Evolutionary conservation across 92 coral and sea anemone genomes (phyloP), one percentile per base, ranked within the genome.

Genomic region (Epizoanthus ramosus): DNA sequence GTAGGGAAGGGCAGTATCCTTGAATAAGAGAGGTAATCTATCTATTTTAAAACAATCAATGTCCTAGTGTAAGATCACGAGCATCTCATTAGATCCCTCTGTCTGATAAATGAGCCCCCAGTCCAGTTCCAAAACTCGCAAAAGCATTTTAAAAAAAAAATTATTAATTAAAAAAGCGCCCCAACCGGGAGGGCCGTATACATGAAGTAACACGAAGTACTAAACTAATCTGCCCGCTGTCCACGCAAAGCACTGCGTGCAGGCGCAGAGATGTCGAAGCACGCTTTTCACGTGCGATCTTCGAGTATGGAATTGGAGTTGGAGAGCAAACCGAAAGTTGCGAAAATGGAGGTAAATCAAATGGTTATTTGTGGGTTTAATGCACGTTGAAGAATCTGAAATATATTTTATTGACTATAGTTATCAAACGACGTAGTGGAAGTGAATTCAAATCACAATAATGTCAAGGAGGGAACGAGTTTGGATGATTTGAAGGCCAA

Each of bases 261-360:
- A 85, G 94, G 92, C 94, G 79, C 94, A 72, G 21, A 65, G 14
- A 56, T 68, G 75, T 22, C 35, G 83, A 80, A 91, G 63, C 84
- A 83, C 83, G 85, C 79, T 79, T 57, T 58, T 31, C 57, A 76
- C 65, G 89, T 85, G 80, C 87, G 83, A 80, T 84, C 79, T 56
- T 45, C 59, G 61, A 70, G 54, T 52, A 83, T 52, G 88, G 80
- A 59, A 41, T 75, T 52, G 85, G 80, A 59, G 25, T 75, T 90
- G 90, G 98, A 89, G 80, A 93, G 93, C 75, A 87, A 92, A 71
- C 79, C 93, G 8, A 96, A 96, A 87, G 83, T 96, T 50, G 94
- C 98, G 6, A 92, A 94, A 87, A 88, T 96, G 21, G 97, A 96
- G 90, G 98, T 93, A 71, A 53, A 84, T 66, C 71, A 18, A 61